These are phyloP conservation scores for Protobothrops flavoviridis DNA, from an alignment of 2,113 vertebrate genomes.

Conservation along the genomic window DNA sequence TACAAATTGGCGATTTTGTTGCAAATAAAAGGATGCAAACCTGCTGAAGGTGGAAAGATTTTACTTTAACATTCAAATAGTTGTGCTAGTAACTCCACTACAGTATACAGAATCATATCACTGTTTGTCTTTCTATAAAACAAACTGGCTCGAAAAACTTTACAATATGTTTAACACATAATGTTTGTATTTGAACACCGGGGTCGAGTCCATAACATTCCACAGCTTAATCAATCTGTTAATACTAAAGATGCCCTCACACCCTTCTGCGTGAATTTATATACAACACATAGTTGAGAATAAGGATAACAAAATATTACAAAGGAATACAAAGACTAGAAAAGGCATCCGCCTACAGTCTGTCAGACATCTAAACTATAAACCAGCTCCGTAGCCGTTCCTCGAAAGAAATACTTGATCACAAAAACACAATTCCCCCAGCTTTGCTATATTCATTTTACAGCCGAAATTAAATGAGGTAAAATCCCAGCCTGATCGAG, in stretches of 20 bases:
- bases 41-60: neutral
- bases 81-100: neutral
- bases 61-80: neutral
- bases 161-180: neutral
- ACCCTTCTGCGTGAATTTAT: neutral
- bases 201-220: neutral
- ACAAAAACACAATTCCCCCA: neutral
- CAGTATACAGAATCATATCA: neutral
- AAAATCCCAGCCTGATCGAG: neutral
- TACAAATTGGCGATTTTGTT: neutral
- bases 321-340: neutral
- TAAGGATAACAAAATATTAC: neutral
- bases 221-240: neutral
- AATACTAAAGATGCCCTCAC: neutral
- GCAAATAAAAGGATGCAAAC: neutral
- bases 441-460: neutral
- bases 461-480: no score
- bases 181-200: neutral
- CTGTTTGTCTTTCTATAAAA: neutral
- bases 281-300: neutral
- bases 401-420: neutral
- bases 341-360: neutral
- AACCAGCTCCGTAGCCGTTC: neutral
- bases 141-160: neutral
- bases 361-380: neutral